Evolutionary conservation across 2,888 invertebrate species (phyloP).

Genomic region (Agriopis aurantiaria): DNA sequence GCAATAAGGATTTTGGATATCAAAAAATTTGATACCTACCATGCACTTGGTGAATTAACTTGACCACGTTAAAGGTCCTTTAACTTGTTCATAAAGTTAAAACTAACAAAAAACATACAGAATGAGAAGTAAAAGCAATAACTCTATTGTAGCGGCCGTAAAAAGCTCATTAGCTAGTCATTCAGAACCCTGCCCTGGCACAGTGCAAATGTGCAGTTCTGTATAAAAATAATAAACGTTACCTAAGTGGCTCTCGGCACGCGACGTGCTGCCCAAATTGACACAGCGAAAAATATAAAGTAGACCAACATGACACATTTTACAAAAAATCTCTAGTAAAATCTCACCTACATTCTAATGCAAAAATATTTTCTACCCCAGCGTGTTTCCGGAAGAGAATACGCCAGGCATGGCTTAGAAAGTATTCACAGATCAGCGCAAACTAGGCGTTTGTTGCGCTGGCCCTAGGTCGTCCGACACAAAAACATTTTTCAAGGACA

Average conservation of each 20-base stretch:
- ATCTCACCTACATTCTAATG: no score
- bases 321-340: no score
- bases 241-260: constrained; percentile 34
- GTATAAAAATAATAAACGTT: constrained; percentile 33
- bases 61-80: background rate
- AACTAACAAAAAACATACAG: constrained; percentile 5
- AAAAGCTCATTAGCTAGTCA: constrained; percentile 22
- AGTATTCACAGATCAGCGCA: no score
- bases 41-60: no score
- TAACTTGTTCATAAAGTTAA: background rate
- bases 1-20: no score
- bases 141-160: constrained; percentile 10
- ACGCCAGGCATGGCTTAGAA: no score
- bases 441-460: no score
- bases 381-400: no score
- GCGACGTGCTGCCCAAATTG: constrained; percentile 29
- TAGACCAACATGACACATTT: background rate
- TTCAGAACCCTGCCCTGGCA: constrained; percentile 13
- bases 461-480: no score
- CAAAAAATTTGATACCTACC: no score
- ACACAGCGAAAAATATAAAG: constrained; percentile 16
- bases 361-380: no score
- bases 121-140: constrained; percentile 1
- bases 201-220: constrained; percentile 39
- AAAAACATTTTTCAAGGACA: no score